Evolutionary conservation across 2,888 invertebrate genomes (phyloP).

Genomic region (Argyresthia albistria): DNA sequence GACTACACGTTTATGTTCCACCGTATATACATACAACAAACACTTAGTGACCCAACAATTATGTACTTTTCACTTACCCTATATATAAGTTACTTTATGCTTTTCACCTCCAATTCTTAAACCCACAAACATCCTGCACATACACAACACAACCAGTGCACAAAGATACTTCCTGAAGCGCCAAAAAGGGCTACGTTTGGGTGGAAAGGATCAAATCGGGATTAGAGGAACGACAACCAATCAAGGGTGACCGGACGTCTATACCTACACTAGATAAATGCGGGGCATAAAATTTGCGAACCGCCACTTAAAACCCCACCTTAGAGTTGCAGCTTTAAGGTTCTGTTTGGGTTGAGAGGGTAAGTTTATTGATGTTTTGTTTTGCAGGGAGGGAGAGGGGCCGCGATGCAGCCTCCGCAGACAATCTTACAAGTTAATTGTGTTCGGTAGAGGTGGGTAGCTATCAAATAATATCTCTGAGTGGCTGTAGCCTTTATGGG

Average conservation of each 20-base stretch:
- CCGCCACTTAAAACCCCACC: background rate
- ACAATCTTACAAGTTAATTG: slow-evolving; percentile 74
- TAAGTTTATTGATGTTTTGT: slow-evolving; percentile 70
- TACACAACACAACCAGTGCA: background rate
- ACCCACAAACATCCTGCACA: background rate
- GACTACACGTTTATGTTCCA: too few relatives aligned
- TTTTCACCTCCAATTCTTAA: background rate
- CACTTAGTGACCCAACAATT: too few relatives aligned
- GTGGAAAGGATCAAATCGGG: slow-evolving; percentile 79
- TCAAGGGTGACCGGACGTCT: slow-evolving; percentile 76
- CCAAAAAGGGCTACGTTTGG: slow-evolving; percentile 70
- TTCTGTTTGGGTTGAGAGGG: slow-evolving; percentile 22
- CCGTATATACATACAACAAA: too few relatives aligned
- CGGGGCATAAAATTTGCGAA: slow-evolving; percentile 63
- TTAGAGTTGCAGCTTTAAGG: slow-evolving; percentile 15
- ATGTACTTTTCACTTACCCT: background rate
- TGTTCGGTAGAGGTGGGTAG: slow-evolving; percentile 64
- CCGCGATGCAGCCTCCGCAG: slow-evolving; percentile 66
- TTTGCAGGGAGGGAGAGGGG: slow-evolving; percentile 65
- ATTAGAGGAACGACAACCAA: slow-evolving; percentile 81
- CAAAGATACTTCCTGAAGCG: slow-evolving; percentile 37
- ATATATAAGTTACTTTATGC: too few relatives aligned
- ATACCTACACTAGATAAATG: slow-evolving; percentile 72
- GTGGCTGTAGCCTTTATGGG: slow-evolving; percentile 11
- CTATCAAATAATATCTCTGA: slow-evolving; percentile 64